phyloP scores from a whole-genome alignment of 2,888 invertebrate species.

The Petrolisthes manimaculis region DNA sequence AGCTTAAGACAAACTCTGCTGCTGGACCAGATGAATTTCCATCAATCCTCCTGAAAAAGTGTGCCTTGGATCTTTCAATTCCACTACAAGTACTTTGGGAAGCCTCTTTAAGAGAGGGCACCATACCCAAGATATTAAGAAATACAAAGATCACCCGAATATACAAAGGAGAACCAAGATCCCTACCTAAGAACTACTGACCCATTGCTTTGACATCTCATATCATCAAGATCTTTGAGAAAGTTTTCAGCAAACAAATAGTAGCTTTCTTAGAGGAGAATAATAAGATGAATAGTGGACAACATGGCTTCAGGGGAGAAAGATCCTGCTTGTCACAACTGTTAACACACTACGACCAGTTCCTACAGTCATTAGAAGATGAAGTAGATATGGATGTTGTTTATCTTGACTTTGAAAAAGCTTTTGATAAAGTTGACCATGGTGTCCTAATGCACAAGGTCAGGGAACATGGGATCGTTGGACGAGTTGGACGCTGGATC shows the following conservation, averaged over 20 bases:
- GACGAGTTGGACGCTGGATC: neutral
- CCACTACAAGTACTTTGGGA: neutral
- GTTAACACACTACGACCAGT: neutral
- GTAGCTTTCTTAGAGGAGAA: neutral
- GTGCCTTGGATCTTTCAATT: neutral
- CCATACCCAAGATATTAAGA: neutral
- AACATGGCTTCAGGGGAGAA: neutral
- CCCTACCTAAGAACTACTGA: neutral
- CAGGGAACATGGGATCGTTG: neutral
- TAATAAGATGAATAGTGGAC: neutral
- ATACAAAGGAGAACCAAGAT: neutral
- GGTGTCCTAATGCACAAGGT: neutral
- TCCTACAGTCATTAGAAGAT: neutral
- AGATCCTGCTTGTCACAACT: neutral
- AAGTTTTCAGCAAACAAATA: too few relatives aligned
- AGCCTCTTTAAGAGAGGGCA: neutral
- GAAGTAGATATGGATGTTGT: neutral
- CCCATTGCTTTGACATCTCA: neutral
- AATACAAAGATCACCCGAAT: neutral
- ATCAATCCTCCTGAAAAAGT: neutral
- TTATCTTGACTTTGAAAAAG: neutral
- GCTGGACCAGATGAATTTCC: neutral
- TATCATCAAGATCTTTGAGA: neutral
- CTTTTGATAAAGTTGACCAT: neutral
- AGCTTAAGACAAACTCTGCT: neutral